Percentiles rank a stretch among this genome's conserved stretches.
These are phyloP conservation scores for Avahi laniger DNA, from an alignment of 2,797 vertebrate species.

Conservation along the genomic window DNA sequence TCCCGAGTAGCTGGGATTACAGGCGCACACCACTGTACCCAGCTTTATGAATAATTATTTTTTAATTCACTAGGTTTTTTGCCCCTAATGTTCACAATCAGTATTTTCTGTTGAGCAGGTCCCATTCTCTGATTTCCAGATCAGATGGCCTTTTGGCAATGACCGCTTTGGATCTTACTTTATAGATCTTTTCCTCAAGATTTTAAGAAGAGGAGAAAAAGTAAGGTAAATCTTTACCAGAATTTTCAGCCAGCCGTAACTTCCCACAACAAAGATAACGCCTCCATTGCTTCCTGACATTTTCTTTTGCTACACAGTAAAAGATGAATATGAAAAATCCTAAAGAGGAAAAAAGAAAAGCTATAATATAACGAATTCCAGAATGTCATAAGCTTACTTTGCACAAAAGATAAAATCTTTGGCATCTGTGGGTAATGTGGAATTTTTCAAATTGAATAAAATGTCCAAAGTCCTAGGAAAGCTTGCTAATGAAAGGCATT, in stretches of 20 bases:
- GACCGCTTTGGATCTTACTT: conserved; percentile 44
- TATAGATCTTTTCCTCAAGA: conserved; percentile 31
- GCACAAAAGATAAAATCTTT: conserved; percentile 36
- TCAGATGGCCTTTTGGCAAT: not conserved
- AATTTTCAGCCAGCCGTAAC: conserved; percentile 92
- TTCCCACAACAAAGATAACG: conserved; percentile 94
- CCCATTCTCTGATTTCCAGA: conserved; percentile 18
- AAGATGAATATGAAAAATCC: conserved; percentile 96
- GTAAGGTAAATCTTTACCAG: conserved; percentile 86
- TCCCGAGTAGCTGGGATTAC: not conserved
- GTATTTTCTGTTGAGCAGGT: conserved; percentile 23
- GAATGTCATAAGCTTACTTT: conserved; percentile 23
- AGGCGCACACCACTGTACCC: not conserved
- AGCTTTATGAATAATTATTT: not conserved
- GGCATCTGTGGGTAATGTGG: not conserved
- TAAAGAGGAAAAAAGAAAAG: conserved; percentile 75
- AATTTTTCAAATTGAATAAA: conserved; percentile 29
- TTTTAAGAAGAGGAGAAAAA: conserved; percentile 39
- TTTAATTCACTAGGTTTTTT: not conserved
- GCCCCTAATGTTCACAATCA: not conserved
- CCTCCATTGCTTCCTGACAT: conserved; percentile 94
- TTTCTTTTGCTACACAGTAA: conserved; percentile 95
- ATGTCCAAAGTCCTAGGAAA: not conserved
- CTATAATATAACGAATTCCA: conserved; percentile 46
- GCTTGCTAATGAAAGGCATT: not conserved